Conservation (phyloP, 2,113 vertebrate genomes). For the Brachyhypopomus gauderio region DNA sequence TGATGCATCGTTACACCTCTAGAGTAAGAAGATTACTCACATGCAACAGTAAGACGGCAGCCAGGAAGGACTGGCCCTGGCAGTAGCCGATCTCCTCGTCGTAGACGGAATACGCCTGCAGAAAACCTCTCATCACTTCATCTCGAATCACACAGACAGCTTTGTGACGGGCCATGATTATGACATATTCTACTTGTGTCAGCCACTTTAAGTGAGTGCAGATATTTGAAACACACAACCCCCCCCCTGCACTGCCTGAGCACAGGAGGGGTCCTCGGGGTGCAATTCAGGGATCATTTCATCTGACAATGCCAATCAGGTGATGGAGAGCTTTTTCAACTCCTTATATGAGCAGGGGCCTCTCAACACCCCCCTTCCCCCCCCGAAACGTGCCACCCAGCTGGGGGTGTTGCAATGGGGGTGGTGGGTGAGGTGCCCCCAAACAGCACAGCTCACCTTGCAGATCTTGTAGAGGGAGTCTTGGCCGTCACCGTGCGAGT, state of each 20-base stretch:
- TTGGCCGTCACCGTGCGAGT: constrained; percentile 93
- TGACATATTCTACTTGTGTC: neutral
- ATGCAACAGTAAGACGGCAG: constrained; percentile 93
- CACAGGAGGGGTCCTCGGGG: constrained; percentile 35
- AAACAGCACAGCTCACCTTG: constrained; percentile 78
- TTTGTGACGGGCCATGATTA: neutral
- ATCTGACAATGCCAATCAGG: constrained; percentile 53
- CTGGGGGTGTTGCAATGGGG: too few relatives aligned
- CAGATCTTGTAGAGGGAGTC: constrained; percentile 98
- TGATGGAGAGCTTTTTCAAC: constrained; percentile 46
- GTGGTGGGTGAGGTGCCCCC: too few relatives aligned
- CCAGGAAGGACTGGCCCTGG: constrained; percentile 97
- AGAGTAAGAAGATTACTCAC: constrained; percentile 77
- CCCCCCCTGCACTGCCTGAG: neutral
- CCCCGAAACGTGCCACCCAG: too few relatives aligned
- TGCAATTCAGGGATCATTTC: constrained; percentile 43
- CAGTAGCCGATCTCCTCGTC: constrained; percentile 99
- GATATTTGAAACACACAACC: neutral
- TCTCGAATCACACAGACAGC: neutral
- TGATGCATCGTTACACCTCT: too few relatives aligned
- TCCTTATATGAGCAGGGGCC: constrained; percentile 7
- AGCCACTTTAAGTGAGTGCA: neutral
- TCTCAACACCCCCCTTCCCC: too few relatives aligned
- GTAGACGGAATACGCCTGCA: constrained; percentile 94
- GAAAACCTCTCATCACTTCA: neutral